Percentiles rank a stretch among this genome's conserved stretches.
These are phyloP conservation scores for Cylindroiulus punctatus DNA, from an alignment of 2,888 invertebrate species.

Conservation along the genomic window DNA sequence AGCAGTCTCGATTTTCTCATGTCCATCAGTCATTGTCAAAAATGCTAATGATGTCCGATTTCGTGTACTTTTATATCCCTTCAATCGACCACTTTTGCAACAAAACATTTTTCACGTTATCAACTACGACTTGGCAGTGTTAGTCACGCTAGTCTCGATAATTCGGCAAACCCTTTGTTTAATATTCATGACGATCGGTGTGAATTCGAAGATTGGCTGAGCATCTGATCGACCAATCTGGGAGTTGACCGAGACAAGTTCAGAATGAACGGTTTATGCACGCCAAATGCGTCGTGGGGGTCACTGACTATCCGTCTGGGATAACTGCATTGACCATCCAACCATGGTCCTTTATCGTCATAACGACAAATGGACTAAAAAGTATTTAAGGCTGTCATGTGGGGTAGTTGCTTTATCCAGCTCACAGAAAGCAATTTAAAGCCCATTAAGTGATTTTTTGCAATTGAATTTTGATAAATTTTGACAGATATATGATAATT, in stretches of 20 bases:
- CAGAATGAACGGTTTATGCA: background rate
- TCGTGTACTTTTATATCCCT: background rate
- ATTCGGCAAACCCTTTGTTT: background rate
- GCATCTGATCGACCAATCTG: background rate
- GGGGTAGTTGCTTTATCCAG: too few species aligned
- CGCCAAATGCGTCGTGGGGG: background rate
- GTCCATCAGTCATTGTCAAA: constrained; percentile 7
- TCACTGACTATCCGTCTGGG: too few species aligned
- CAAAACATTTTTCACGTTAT: background rate
- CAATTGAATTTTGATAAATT: too few species aligned
- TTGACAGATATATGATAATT: too few species aligned
- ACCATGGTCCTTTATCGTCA: too few species aligned
- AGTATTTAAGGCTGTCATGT: too few species aligned
- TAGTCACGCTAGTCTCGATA: background rate
- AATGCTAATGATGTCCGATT: background rate
- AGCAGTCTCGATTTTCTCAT: background rate
- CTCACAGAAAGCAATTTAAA: too few species aligned
- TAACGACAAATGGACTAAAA: too few species aligned
- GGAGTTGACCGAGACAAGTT: background rate
- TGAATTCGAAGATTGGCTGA: background rate
- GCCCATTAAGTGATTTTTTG: too few species aligned
- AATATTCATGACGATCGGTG: background rate
- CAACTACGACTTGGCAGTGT: background rate
- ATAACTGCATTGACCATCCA: too few species aligned
- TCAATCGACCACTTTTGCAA: background rate